These are phyloP conservation scores for Lepidostoma basale DNA, from an alignment of 1,140 invertebrate genomes.

Conservation along the genomic window DNA sequence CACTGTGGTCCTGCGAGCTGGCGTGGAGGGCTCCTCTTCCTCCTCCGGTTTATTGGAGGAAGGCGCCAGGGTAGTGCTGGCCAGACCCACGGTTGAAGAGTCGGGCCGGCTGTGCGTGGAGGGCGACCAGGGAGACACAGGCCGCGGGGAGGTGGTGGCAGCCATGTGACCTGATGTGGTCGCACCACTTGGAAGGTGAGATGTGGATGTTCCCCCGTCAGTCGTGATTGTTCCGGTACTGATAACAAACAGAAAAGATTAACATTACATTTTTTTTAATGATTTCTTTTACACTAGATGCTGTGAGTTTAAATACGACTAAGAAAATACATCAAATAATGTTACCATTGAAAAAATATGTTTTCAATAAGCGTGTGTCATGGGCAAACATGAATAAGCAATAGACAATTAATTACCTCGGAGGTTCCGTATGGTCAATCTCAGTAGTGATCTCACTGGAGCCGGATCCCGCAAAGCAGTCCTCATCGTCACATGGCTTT, in stretches of 20 bases:
- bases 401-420: too few relatives aligned
- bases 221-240: conserved; percentile 53
- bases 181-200: conserved; percentile 34
- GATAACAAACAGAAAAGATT: conserved; percentile 34
- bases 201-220: conserved; percentile 55
- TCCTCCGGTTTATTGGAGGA: neutral
- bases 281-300: too few relatives aligned
- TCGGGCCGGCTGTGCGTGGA: conserved; percentile 22
- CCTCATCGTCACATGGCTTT: conserved; percentile 79
- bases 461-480: conserved; percentile 78
- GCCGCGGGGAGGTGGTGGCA: conserved; percentile 35
- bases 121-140: conserved; percentile 29
- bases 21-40: conserved; percentile 31
- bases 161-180: conserved; percentile 43
- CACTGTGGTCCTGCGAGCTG: conserved; percentile 7
- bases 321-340: too few relatives aligned
- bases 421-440: conserved; percentile 60
- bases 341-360: too few relatives aligned
- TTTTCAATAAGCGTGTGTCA: too few relatives aligned
- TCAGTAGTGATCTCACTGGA: conserved; percentile 66
- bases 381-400: too few relatives aligned
- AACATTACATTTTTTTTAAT: conserved; percentile 2
- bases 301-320: too few relatives aligned
- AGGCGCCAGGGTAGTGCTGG: neutral
- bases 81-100: conserved; percentile 40